Evolutionary conservation across 2,888 invertebrate species (phyloP).

Genomic region (Protophormia terraenovae): DNA sequence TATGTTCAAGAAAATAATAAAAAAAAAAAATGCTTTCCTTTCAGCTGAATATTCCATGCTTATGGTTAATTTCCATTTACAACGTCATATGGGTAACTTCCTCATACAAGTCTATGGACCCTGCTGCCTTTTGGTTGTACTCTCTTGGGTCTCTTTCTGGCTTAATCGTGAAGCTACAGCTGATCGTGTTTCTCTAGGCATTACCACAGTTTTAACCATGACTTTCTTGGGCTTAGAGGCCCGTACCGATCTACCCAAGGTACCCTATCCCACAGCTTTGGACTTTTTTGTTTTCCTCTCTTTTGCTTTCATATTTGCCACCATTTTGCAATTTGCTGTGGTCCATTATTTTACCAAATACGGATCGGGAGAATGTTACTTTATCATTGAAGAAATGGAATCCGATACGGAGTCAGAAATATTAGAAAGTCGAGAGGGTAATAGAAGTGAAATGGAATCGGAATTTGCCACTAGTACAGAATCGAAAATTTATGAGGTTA

Average conservation of each 20-base stretch:
- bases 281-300: constrained; percentile 92
- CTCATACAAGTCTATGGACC: constrained; percentile 93
- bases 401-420: constrained; percentile 85
- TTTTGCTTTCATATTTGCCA: constrained; percentile 90
- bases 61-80: constrained; percentile 88
- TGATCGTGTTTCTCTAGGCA: constrained; percentile 90
- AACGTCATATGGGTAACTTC: constrained; percentile 93
- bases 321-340: constrained; percentile 91
- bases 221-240: constrained; percentile 91
- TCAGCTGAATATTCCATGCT: constrained; percentile 87
- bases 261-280: constrained; percentile 92
- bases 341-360: constrained; percentile 93
- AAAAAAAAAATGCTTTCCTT: constrained; percentile 61
- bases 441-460: constrained; percentile 71
- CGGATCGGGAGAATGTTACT: constrained; percentile 90
- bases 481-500: constrained; percentile 83
- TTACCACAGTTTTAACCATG: constrained; percentile 92
- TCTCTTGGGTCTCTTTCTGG: constrained; percentile 94
- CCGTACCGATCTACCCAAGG: constrained; percentile 91
- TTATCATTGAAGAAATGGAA: constrained; percentile 84
- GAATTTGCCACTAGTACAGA: constrained; percentile 78
- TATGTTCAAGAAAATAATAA: no score
- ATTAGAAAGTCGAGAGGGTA: constrained; percentile 22
- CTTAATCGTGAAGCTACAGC: constrained; percentile 91
- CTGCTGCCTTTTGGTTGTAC: constrained; percentile 90